phyloP scores from a whole-genome alignment of 2,888 invertebrate species.

The Biston stratarius region DNA sequence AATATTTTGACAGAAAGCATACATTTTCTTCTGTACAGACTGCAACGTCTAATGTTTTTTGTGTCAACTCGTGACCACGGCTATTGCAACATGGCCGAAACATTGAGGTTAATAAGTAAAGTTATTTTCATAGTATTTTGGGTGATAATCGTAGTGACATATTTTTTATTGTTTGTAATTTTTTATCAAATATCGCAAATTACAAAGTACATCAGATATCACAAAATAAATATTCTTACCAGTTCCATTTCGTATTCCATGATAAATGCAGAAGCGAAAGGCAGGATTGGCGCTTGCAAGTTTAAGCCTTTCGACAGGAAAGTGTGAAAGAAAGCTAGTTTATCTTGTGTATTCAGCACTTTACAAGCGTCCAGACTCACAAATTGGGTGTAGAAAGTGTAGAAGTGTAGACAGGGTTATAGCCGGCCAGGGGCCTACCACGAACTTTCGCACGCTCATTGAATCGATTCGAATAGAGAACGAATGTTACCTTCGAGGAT shows the following conservation, averaged over 20 bases:
- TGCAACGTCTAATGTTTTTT: too few relatives aligned
- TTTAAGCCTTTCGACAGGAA: constrained; percentile 17
- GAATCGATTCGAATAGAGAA: not conserved
- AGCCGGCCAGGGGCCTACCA: constrained; percentile 10
- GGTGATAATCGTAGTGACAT: too few relatives aligned
- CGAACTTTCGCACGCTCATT: not conserved
- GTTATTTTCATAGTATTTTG: too few relatives aligned
- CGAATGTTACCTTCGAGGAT: not conserved
- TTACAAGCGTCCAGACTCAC: constrained; percentile 29
- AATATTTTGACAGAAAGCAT: too few relatives aligned
- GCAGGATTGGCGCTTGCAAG: constrained; percentile 18
- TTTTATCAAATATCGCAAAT: not conserved
- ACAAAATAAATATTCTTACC: not conserved
- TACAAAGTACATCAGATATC: not conserved
- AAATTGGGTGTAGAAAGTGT: constrained; percentile 35
- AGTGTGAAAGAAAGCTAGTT: constrained; percentile 27
- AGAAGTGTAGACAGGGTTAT: constrained; percentile 27
- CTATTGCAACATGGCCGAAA: too few relatives aligned
- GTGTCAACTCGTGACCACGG: too few relatives aligned
- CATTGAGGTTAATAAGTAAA: too few relatives aligned
- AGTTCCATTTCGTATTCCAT: constrained; percentile 4
- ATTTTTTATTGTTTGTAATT: too few relatives aligned
- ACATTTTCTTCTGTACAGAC: too few relatives aligned
- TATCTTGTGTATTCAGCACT: constrained; percentile 36
- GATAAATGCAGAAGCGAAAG: constrained; percentile 27